Base-by-base conservation (phyloP, 2,888 invertebrate species). In the Esperia sulphurella region DNA sequence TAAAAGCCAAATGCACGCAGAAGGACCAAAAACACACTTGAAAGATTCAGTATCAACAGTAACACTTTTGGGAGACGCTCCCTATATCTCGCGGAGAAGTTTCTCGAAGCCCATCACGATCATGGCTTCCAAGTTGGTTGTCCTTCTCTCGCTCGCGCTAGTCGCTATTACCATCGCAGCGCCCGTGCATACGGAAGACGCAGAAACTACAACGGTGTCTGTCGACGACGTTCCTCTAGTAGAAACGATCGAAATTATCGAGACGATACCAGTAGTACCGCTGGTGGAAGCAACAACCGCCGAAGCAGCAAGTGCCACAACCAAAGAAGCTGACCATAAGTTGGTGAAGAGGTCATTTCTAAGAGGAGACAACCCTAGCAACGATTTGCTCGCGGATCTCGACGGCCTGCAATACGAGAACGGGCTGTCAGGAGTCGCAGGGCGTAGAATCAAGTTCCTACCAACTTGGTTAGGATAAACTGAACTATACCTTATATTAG, bases 391-490 rank as follows among this genome's bases (percentile, higher is more conserved):
- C 42, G 75, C 77, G n/a, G 72, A 79, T 44, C 67, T 73, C n/a
- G 86, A 88, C 6, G 77, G 71, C 3, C 61, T 74, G 1, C 61
- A 74, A 12, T 74, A 72, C 41, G 83, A 83, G 37, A 74, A 73
- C 38, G 75, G 75, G 1, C 52, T 79, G 8, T 64, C 75, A 0
- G 73, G 76, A 50, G 49, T 87, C 0, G 83, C 68, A 39, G 83
- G 83, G 6, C 74, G 89, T 49, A 83, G 83, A 63, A 88, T 89
- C 40, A 88, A 83, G 62, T 81, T 85, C 50, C 68, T 89, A 8
- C 89, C 89, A 1, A 73, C 86, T 7, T 89, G 83, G 83, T 68
- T 76, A 38, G 89, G 88, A 44, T 83, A 76, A 76, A 38, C 7
- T 45, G 45, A 49, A 48, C 46, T 41, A n/a, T 41, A 38, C 38